Base-by-base conservation (phyloP, 2,113 vertebrate genomes). In the Corythoichthys haematopterus region DNA sequence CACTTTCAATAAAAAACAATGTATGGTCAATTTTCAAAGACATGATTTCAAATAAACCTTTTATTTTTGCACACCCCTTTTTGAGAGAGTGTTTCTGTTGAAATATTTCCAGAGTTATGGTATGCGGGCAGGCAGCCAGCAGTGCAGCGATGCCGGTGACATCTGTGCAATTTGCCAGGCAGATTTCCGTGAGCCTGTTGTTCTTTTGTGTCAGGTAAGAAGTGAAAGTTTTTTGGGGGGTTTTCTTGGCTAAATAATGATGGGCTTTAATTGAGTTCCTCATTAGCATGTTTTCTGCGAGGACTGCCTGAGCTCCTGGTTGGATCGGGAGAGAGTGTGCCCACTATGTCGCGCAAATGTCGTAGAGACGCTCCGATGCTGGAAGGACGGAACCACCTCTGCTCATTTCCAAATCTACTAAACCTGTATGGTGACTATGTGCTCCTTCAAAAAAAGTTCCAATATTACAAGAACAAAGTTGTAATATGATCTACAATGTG, bases 351-450 rank as follows among this genome's bases (percentile, higher is more conserved):
- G 97, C 57, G 92, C 96, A 0, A 83, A 94, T 0, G 91, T 93
- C 0, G 89, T 94, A 6, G 96, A 98, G 65, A 95, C 92, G 0
- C 89, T 94, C 76, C 94, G 95, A 14, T 96, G 94, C 91, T 98
- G 97, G 96, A 98, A 98, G 76, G 97, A 99, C 0, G 97, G 97
- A 51, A 94, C 94, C 85, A 99, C 97, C 3, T 99, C 97, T 0
- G 95, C 97, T 43, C 97, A 98, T 80, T 94, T 99, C 88, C 97
- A 99, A 85, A 94, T 98, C 71, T 98, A 98, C 77, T 99, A 40
- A 81, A 43, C 35, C 51, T 0, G 2, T 20, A 6, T 11, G 12
- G n/a, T 45, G 9, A 20, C 20, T 36, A 15, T 11, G 9, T 20
- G 28, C 52, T 53, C 51, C 2, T 28, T 10, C 2, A 51, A 28